Conservation (phyloP, 2,888 invertebrate genomes). For the Allacma fusca region DNA sequence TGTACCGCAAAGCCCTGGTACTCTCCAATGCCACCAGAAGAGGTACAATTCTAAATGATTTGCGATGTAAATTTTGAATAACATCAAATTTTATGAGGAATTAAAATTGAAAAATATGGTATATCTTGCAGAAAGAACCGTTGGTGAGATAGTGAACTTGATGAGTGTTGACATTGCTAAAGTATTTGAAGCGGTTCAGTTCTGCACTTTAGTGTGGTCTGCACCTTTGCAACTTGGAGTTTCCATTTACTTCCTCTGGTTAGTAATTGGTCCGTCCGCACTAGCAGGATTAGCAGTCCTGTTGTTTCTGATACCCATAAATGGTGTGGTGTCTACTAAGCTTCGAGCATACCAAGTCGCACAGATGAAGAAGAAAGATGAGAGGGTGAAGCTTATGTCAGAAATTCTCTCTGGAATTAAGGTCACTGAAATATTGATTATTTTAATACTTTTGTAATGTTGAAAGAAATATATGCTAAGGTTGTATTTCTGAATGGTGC, state of each 20-base stretch:
- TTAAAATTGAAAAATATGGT: no score
- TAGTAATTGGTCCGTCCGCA: slow-evolving; percentile 76
- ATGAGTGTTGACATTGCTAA: slow-evolving; percentile 92
- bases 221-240: slow-evolving; percentile 87
- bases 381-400: slow-evolving; percentile 90
- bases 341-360: slow-evolving; percentile 81
- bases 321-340: slow-evolving; percentile 82
- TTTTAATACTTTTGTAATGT: no score
- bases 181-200: slow-evolving; percentile 78
- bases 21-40: slow-evolving; percentile 55
- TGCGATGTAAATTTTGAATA: no score
- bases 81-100: no score
- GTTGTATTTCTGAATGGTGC: no score
- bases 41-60: no score
- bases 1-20: slow-evolving; percentile 67
- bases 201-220: slow-evolving; percentile 65
- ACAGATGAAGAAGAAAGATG: slow-evolving; percentile 94
- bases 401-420: slow-evolving; percentile 93
- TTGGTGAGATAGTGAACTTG: slow-evolving; percentile 90
- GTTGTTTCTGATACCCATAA: slow-evolving; percentile 89
- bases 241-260: slow-evolving; percentile 85
- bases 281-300: slow-evolving; percentile 92
- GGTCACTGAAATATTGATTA: no score
- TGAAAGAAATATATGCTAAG: no score
- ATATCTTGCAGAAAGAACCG: slow-evolving; percentile 74